A percentile compares a stretch with the other conserved stretches of the same genome.
These are phyloP conservation scores for Contarinia nasturtii DNA, from an alignment of 1,140 invertebrate genomes.

Conservation along the genomic window DNA sequence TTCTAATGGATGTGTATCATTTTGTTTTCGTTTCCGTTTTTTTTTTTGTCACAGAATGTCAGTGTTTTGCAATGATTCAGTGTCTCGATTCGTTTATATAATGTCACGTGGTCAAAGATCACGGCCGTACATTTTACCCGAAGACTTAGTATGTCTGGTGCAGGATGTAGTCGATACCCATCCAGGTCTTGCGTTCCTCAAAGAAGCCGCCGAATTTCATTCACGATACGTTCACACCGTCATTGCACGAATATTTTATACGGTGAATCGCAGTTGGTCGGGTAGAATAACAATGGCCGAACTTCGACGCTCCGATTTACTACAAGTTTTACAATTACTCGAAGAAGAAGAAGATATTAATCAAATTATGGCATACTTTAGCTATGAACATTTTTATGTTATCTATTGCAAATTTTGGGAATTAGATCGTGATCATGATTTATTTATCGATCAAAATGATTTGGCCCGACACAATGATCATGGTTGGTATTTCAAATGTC, in stretches of 20 bases:
- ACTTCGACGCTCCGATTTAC: constrained; percentile 77
- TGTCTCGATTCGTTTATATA: constrained; percentile 78
- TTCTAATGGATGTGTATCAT: neutral
- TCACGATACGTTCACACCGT: constrained; percentile 95
- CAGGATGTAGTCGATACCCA: constrained; percentile 99
- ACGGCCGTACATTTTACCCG: constrained; percentile 41
- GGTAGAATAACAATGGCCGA: constrained; percentile 79
- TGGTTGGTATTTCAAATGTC: constrained; percentile 32
- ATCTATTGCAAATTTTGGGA: constrained; percentile 99
- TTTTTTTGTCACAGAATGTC: constrained; percentile 36
- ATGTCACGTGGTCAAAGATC: constrained; percentile 44
- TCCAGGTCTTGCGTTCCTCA: constrained; percentile 89
- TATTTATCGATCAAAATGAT: constrained; percentile 89
- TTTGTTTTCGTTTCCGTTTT: constrained; percentile 2
- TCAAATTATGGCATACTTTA: constrained; percentile 93
- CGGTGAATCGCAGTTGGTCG: constrained; percentile 94
- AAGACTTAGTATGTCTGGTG: constrained; percentile 82
- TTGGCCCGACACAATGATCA: constrained; percentile 89
- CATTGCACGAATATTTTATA: constrained; percentile 95
- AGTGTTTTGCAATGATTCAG: constrained; percentile 65
- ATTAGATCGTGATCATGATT: constrained; percentile 92
- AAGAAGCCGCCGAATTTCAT: constrained; percentile 96
- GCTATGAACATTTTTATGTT: constrained; percentile 99
- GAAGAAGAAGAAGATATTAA: constrained; percentile 95
- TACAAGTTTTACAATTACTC: constrained; percentile 50